A percentile compares a stretch with the other conserved stretches of the same genome.
Conservation (phyloP, 1,140 invertebrate species). For the Gonatopus flavifemur region DNA sequence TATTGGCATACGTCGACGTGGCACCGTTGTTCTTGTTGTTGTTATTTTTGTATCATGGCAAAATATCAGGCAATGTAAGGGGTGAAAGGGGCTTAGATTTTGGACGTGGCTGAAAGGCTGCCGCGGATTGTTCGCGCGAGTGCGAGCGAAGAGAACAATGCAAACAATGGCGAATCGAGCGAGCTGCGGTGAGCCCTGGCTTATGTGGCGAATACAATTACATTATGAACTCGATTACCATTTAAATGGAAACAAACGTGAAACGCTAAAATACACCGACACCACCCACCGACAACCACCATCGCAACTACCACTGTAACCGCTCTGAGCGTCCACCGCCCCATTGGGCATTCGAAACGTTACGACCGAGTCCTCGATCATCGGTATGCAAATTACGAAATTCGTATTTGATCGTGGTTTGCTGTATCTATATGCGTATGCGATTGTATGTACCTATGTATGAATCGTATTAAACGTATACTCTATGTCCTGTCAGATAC, state of each 20-base stretch:
- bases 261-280: conserved; percentile 56
- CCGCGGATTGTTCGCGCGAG: conserved; percentile 44
- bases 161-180: conserved; percentile 50
- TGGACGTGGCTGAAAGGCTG: conserved; percentile 41
- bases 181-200: conserved; percentile 48
- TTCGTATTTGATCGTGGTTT: too few relatives aligned
- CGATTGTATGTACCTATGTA: too few relatives aligned
- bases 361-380: conserved; percentile 27
- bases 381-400: conserved; percentile 40
- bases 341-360: conserved; percentile 13
- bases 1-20: conserved; percentile 15
- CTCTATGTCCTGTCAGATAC: too few relatives aligned
- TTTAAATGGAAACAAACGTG: conserved; percentile 61
- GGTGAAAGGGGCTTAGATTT: conserved; percentile 41
- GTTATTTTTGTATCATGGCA: conserved; percentile 24
- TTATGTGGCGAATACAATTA: conserved; percentile 59
- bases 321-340: background rate
- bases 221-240: conserved; percentile 61
- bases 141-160: conserved; percentile 51
- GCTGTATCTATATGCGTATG: too few relatives aligned
- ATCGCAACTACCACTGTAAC: background rate
- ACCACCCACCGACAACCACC: conserved; percentile 17
- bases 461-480: too few relatives aligned
- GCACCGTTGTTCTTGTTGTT: conserved; percentile 15
- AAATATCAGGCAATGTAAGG: conserved; percentile 33